Evolutionary conservation across 2,888 invertebrate species (phyloP).

Genomic region (Tetrapedia diversipes): DNA sequence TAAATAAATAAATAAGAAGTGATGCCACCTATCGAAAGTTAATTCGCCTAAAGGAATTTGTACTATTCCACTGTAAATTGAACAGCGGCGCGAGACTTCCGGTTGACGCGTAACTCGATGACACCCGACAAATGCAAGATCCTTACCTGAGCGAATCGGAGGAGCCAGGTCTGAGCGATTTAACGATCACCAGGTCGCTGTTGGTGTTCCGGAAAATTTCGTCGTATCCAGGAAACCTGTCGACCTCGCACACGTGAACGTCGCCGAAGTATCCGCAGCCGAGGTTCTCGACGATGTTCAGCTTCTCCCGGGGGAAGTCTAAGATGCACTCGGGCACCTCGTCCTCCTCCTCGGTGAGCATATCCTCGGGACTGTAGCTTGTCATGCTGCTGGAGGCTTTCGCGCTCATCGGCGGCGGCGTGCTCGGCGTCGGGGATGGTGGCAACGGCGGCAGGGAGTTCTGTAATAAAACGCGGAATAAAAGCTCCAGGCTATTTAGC

Average conservation of each 20-base stretch:
- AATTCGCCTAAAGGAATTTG: no score
- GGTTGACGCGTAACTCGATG: slow-evolving; percentile 2
- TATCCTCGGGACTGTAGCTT: slow-evolving; percentile 82
- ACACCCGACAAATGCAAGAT: slow-evolving; percentile 29
- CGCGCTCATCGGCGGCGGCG: slow-evolving; percentile 81
- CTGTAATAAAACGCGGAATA: slow-evolving; percentile 60
- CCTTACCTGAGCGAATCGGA: slow-evolving; percentile 84
- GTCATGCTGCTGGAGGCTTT: slow-evolving; percentile 82
- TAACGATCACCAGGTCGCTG: slow-evolving; percentile 88
- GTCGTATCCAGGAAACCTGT: slow-evolving; percentile 81
- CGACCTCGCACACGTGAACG: slow-evolving; percentile 87
- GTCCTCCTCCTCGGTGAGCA: slow-evolving; percentile 84
- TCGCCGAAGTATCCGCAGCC: slow-evolving; percentile 91
- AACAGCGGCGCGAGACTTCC: slow-evolving; percentile 4
- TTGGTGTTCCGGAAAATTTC: slow-evolving; percentile 77
- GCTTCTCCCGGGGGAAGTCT: slow-evolving; percentile 89
- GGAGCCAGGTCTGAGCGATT: slow-evolving; percentile 87
- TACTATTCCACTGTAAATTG: no score
- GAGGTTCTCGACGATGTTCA: slow-evolving; percentile 90
- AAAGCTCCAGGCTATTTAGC: neutral
- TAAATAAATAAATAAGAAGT: no score
- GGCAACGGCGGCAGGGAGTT: slow-evolving; percentile 82
- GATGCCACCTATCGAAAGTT: no score
- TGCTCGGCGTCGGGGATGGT: slow-evolving; percentile 81
- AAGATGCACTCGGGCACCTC: slow-evolving; percentile 77